phyloP scores from a whole-genome alignment of 2,888 invertebrate species.

The Microplitis manilae region DNA sequence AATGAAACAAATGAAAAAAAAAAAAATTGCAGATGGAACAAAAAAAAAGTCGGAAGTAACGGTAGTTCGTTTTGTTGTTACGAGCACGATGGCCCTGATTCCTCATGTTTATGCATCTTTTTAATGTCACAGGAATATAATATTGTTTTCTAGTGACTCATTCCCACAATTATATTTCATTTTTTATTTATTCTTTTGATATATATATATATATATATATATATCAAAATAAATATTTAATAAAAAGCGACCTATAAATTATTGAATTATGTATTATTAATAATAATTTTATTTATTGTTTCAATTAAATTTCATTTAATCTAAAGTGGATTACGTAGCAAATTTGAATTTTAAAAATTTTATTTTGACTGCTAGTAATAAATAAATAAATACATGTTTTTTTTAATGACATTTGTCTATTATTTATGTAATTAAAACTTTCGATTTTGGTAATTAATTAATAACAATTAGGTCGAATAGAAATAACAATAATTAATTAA shows the following conservation, averaged over 20 bases:
- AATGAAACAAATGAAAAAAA: slow-evolving; percentile 16
- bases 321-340: too few relatives aligned
- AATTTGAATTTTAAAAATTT: too few relatives aligned
- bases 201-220: not conserved
- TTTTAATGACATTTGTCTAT: not conserved
- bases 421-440: not conserved
- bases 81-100: slow-evolving; percentile 29
- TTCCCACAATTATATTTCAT: not conserved
- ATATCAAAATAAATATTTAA: not conserved
- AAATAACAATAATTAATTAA: not conserved
- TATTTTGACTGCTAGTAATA: too few relatives aligned
- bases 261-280: too few relatives aligned
- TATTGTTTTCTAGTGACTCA: slow-evolving; percentile 33
- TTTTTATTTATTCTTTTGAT: not conserved
- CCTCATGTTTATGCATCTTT: slow-evolving; percentile 38
- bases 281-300: too few relatives aligned
- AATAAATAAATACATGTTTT: too few relatives aligned
- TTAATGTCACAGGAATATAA: slow-evolving; percentile 27
- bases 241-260: not conserved
- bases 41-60: slow-evolving; percentile 39
- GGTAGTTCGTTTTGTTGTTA: slow-evolving; percentile 35
- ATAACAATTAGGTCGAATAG: not conserved
- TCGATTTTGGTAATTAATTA: not conserved
- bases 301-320: too few relatives aligned
- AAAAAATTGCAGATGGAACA: slow-evolving; percentile 9